Conservation (phyloP, 2,113 vertebrate species). For the Excalfactoria chinensis region DNA sequence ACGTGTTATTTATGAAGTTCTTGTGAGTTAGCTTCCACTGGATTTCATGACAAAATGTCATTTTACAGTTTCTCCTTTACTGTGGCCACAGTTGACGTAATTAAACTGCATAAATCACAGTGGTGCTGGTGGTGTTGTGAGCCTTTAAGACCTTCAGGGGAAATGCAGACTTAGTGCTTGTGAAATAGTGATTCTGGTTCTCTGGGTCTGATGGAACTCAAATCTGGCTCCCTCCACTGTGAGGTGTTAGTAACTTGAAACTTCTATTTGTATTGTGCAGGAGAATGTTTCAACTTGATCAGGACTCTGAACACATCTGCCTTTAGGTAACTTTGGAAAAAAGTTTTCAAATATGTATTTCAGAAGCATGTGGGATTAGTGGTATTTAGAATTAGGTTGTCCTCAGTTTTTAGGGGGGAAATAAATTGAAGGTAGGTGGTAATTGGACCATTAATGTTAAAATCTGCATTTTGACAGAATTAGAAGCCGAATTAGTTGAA, state of each 20-base stretch:
- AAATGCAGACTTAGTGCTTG: neutral
- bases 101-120: neutral
- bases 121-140: neutral
- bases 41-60: neutral
- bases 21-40: neutral
- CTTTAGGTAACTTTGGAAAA: neutral
- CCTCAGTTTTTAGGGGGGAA: neutral
- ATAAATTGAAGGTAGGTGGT: neutral
- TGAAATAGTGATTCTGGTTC: neutral
- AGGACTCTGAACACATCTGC: neutral
- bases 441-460: neutral
- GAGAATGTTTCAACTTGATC: neutral
- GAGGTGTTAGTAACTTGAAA: neutral
- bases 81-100: neutral
- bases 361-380: neutral
- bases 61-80: neutral
- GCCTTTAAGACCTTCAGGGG: neutral
- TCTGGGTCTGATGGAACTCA: neutral
- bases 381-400: neutral
- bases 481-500: neutral
- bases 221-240: neutral
- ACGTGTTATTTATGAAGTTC: neutral
- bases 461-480: neutral
- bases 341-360: neutral
- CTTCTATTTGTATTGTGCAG: neutral